These are phyloP conservation scores for Pseudocheirus occidentalis DNA, from an alignment of 2,797 vertebrate species.

Conservation along the genomic window DNA sequence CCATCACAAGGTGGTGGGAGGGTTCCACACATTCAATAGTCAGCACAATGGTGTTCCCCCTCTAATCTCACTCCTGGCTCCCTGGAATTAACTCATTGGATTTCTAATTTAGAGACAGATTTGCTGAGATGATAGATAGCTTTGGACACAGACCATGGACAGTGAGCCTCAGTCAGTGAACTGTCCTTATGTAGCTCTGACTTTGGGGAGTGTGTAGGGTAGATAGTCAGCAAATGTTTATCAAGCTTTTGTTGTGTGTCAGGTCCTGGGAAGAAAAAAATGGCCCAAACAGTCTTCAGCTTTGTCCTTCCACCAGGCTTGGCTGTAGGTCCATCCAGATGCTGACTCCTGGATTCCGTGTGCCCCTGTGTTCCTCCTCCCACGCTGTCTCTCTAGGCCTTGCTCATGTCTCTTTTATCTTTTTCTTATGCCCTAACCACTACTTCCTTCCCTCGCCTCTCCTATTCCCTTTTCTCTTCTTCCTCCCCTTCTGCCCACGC, in stretches of 20 bases:
- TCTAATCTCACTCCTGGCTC: background rate
- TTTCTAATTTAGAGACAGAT: background rate
- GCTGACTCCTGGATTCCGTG: background rate
- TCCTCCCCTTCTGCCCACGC: constrained; percentile 8
- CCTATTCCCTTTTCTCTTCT: background rate
- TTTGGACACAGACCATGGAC: background rate
- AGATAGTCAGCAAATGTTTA: background rate
- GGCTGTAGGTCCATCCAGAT: background rate
- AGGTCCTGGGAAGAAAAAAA: background rate
- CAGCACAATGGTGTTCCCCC: background rate
- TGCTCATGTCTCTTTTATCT: constrained; percentile 74
- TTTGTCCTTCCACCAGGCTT: background rate
- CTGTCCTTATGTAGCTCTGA: background rate
- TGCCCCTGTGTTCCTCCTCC: background rate
- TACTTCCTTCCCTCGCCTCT: constrained; percentile 46
- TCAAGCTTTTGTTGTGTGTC: background rate
- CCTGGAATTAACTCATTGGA: background rate
- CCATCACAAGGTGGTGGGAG: background rate
- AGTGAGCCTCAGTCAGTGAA: background rate
- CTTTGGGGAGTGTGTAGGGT: background rate
- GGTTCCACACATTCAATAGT: background rate
- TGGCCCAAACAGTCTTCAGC: background rate
- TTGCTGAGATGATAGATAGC: background rate
- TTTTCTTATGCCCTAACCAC: constrained; percentile 58
- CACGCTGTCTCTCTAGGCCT: constrained; percentile 1